phyloP scores from a whole-genome alignment of 2,888 invertebrate genomes.

The Epiblema foenella region DNA sequence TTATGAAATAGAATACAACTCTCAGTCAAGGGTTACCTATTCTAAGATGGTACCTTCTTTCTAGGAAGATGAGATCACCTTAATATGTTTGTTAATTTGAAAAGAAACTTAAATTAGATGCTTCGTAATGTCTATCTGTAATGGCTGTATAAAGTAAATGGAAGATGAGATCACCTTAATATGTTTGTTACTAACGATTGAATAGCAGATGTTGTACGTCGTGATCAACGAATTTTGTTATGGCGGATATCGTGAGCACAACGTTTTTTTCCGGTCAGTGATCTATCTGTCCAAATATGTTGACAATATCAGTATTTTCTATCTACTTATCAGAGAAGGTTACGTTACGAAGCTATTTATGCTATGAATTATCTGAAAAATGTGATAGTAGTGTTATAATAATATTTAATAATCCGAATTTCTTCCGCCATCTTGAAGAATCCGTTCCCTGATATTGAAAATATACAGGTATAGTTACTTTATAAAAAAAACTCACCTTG shows the following conservation, averaged over 20 bases:
- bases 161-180: conserved; percentile 28
- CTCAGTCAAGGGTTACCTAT: too few species aligned
- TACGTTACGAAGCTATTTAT: neutral
- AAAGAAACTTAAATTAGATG: conserved; percentile 47
- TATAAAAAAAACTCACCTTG: neutral
- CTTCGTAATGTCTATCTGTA: conserved; percentile 20
- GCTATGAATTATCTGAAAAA: conserved; percentile 28
- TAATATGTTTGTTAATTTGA: too few species aligned
- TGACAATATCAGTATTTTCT: neutral
- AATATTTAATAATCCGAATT: conserved; percentile 45
- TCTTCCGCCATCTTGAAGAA: conserved; percentile 53
- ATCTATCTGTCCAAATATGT: conserved; percentile 21
- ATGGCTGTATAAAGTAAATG: conserved; percentile 15
- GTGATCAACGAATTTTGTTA: conserved; percentile 33
- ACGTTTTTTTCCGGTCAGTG: conserved; percentile 22
- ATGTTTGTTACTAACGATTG: conserved; percentile 21
- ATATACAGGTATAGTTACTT: neutral
- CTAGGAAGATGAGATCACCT: too few species aligned
- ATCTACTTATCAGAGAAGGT: neutral
- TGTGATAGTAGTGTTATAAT: conserved; percentile 42
- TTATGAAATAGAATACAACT: neutral
- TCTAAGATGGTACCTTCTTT: neutral
- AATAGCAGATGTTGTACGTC: conserved; percentile 29
- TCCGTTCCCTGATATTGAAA: conserved; percentile 38
- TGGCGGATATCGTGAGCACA: conserved; percentile 31